Evolutionary conservation across 2,113 vertebrate genomes (phyloP).

Genomic region (Heloderma charlesbogerti): DNA sequence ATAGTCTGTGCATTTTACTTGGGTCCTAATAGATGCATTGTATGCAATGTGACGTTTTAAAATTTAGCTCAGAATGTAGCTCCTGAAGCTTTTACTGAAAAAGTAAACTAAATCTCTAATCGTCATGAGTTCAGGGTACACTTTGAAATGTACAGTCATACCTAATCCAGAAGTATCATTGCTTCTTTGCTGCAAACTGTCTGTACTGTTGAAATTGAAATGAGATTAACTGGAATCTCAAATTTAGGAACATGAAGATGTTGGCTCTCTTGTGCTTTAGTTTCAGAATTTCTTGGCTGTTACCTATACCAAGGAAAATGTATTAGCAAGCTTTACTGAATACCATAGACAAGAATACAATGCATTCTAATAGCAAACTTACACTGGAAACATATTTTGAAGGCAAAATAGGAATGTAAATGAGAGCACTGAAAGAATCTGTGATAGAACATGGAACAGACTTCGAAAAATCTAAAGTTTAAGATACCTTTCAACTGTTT

Average conservation of each 20-base stretch:
- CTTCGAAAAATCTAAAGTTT: too few species aligned
- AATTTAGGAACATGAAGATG: too few species aligned
- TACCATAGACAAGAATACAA: too few species aligned
- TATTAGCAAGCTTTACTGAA: too few species aligned
- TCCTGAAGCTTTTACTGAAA: background rate
- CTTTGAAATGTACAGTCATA: background rate
- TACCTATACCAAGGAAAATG: background rate
- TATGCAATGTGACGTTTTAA: background rate
- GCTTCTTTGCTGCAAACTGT: background rate
- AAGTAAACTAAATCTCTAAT: background rate
- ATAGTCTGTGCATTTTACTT: background rate
- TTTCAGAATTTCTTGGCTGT: background rate
- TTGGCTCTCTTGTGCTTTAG: background rate
- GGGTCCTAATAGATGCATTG: background rate
- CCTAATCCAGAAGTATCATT: background rate
- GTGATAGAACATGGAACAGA: too few species aligned
- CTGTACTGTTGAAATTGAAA: background rate
- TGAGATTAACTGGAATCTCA: background rate
- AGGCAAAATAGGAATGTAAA: too few species aligned
- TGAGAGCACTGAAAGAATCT: too few species aligned
- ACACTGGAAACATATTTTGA: too few species aligned
- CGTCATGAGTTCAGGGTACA: background rate
- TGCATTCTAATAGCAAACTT: too few species aligned
- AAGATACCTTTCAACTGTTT: too few species aligned
- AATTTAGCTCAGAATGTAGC: background rate